phyloP scores from a whole-genome alignment of 2,888 invertebrate species.

The Caenorhabditis uteleia region DNA sequence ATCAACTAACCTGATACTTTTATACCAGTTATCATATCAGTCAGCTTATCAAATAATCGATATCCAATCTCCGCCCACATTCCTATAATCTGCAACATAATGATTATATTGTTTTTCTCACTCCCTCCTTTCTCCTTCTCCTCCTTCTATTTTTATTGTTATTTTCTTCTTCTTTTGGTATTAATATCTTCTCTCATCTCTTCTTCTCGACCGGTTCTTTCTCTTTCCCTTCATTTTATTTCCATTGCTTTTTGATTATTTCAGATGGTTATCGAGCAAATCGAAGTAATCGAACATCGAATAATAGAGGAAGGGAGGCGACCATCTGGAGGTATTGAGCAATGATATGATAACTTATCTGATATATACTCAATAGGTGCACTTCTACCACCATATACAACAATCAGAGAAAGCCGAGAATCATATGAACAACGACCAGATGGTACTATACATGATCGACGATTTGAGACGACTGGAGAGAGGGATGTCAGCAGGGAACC shows the following conservation, averaged over 20 bases:
- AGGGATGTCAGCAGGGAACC: slow-evolving; percentile 63
- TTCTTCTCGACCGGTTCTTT: slow-evolving; percentile 4
- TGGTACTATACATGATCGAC: slow-evolving; percentile 30
- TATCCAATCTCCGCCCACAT: too few species aligned
- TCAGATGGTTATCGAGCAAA: slow-evolving; percentile 59
- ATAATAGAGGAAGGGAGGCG: slow-evolving; percentile 56
- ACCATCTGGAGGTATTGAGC: slow-evolving; percentile 18
- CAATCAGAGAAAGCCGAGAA: slow-evolving; percentile 39
- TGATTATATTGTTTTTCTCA: too few species aligned
- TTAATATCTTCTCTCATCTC: background rate
- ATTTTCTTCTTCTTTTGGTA: background rate
- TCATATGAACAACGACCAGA: slow-evolving; percentile 35
- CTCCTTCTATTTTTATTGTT: background rate
- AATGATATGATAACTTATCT: background rate
- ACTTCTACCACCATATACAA: slow-evolving; percentile 20
- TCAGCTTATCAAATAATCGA: too few species aligned
- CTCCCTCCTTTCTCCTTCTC: too few species aligned
- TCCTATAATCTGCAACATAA: too few species aligned
- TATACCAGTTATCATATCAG: too few species aligned
- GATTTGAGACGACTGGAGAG: slow-evolving; percentile 58
- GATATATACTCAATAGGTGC: slow-evolving; percentile 8
- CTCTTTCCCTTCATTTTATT: slow-evolving; percentile 1
- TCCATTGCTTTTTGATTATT: background rate
- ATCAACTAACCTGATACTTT: too few species aligned
- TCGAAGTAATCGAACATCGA: slow-evolving; percentile 66